Conservation (phyloP, 2,888 invertebrate genomes). For the Patella pellucida region DNA sequence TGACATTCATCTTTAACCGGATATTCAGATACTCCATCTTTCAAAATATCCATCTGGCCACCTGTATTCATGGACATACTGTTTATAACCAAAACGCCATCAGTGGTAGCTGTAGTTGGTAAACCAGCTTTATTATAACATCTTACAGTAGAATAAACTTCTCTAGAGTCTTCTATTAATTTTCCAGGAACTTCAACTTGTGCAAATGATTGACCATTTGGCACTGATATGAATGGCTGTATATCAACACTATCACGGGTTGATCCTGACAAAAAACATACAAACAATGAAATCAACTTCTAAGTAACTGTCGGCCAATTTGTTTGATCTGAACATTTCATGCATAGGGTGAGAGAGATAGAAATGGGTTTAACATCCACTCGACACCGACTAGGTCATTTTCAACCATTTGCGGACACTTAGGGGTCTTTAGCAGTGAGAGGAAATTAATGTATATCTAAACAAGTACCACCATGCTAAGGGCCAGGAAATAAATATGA, state of each 20-base stretch:
- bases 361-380: too few species aligned
- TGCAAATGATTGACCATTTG: neutral
- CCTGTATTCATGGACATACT: neutral
- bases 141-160: slow-evolving; percentile 29
- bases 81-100: neutral
- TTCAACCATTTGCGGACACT: too few species aligned
- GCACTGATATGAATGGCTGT: neutral
- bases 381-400: too few species aligned
- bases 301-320: too few species aligned
- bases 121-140: slow-evolving; percentile 31
- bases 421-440: too few species aligned
- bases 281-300: too few species aligned
- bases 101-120: neutral
- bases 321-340: too few species aligned
- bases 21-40: neutral
- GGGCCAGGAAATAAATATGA: too few species aligned
- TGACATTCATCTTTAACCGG: neutral
- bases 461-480: too few species aligned
- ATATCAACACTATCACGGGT: neutral
- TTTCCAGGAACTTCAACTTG: neutral
- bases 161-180: neutral
- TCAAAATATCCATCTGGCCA: neutral
- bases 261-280: too few species aligned
- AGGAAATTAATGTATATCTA: too few species aligned
- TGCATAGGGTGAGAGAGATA: too few species aligned